Evolutionary conservation across 2,113 vertebrate species (phyloP).

Genomic region (Pipra filicauda): DNA sequence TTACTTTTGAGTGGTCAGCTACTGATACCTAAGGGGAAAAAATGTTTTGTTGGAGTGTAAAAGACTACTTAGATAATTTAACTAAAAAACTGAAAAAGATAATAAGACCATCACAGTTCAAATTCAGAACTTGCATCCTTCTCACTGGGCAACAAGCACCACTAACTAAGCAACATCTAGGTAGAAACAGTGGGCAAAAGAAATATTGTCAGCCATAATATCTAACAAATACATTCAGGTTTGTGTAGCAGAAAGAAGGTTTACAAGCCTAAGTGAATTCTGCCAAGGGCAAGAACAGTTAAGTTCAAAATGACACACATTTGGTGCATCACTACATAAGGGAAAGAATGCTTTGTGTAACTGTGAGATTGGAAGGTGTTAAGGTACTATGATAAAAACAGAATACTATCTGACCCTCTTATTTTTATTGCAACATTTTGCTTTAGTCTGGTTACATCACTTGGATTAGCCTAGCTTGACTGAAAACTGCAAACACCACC

Average conservation of each 20-base stretch:
- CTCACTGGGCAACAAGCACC: background rate
- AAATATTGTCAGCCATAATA: background rate
- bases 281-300: background rate
- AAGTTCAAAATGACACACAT: background rate
- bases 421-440: background rate
- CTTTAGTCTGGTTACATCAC: background rate
- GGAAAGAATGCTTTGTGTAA: background rate
- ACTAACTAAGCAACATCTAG: background rate
- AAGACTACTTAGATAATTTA: background rate
- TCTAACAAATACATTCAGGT: background rate
- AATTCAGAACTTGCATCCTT: background rate
- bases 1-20: background rate
- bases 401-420: background rate
- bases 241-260: background rate
- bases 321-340: background rate
- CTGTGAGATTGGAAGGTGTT: background rate
- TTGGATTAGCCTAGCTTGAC: background rate
- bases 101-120: background rate
- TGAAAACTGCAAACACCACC: background rate
- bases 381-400: background rate
- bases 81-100: background rate
- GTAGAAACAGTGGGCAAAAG: background rate
- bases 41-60: background rate
- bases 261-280: background rate
- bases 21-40: background rate